phyloP scores from a whole-genome alignment of 2,113 vertebrate genomes.

The Agapornis roseicollis region DNA sequence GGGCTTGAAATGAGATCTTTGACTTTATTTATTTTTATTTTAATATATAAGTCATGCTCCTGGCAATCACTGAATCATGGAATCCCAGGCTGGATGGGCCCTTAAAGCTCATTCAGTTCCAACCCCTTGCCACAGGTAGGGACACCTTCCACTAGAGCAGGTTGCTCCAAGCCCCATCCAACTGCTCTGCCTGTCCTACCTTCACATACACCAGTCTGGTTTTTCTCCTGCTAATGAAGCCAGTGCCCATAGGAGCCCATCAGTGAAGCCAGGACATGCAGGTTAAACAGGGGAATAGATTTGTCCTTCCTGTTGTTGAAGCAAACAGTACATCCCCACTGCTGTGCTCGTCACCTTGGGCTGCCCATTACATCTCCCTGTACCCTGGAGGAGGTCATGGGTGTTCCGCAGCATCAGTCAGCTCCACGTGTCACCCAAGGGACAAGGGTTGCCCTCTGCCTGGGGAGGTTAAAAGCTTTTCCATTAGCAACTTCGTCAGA shows the following conservation, averaged over 20 bases:
- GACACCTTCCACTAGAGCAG: neutral
- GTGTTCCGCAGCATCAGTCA: neutral
- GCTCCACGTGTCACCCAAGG: neutral
- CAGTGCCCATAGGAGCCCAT: neutral
- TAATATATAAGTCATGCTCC: neutral
- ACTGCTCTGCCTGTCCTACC: neutral
- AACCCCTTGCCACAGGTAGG: neutral
- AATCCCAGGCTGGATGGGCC: neutral
- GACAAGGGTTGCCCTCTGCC: conserved; percentile 23
- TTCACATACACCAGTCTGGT: neutral
- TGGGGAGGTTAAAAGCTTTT: conserved; percentile 75
- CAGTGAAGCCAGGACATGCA: fast-evolving
- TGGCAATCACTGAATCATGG: neutral
- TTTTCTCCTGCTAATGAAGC: neutral
- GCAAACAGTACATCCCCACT: neutral
- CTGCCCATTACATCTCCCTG: neutral
- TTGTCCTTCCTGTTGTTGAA: neutral
- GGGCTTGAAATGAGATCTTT: neutral
- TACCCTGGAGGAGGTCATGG: neutral
- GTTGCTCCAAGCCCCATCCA: neutral
- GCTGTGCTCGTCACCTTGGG: neutral
- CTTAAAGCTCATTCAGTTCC: neutral
- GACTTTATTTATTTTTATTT: neutral
- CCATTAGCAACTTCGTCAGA: conserved; percentile 44
- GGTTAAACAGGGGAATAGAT: neutral